Evolutionary conservation across 2,113 vertebrate species (phyloP).

Genomic region (Sinocyclocheilus grahami): DNA sequence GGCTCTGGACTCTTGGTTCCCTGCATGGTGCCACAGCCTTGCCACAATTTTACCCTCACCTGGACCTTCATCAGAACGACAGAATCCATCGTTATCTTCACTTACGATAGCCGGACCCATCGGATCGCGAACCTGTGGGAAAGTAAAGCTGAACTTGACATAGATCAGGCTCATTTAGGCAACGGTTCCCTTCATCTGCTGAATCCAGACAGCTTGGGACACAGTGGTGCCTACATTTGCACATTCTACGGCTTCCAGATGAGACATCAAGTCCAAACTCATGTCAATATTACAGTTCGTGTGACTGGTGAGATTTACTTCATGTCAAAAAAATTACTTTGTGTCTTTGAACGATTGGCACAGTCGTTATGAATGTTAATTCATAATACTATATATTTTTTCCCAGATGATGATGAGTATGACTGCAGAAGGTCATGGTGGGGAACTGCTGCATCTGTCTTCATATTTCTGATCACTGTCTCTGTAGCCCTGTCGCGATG

Average conservation of each 20-base stretch:
- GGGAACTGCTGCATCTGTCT: slow-evolving; percentile 72
- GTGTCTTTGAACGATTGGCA: neutral
- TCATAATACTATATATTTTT: neutral
- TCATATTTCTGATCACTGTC: slow-evolving; percentile 71
- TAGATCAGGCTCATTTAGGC: slow-evolving; percentile 63
- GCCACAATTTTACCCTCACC: slow-evolving; percentile 73
- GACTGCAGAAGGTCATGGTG: slow-evolving; percentile 69
- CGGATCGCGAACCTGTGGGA: slow-evolving; percentile 68
- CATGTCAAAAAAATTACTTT: neutral
- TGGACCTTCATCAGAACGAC: slow-evolving; percentile 69
- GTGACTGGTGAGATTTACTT: slow-evolving; percentile 57
- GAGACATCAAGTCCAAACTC: slow-evolving; percentile 66
- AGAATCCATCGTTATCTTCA: slow-evolving; percentile 66
- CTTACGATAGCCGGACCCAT: slow-evolving; percentile 69
- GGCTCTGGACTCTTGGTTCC: slow-evolving; percentile 68
- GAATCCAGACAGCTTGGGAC: slow-evolving; percentile 60
- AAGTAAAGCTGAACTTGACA: slow-evolving; percentile 65
- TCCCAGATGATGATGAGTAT: slow-evolving; percentile 65
- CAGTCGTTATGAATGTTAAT: neutral
- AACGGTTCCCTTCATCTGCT: slow-evolving; percentile 71
- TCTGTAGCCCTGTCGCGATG: slow-evolving; percentile 66
- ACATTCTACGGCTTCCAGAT: slow-evolving; percentile 66
- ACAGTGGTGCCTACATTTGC: slow-evolving; percentile 72
- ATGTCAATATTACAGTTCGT: slow-evolving; percentile 69
- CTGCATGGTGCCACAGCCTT: slow-evolving; percentile 64